These are phyloP conservation scores for Petrocephalus microphthalmus DNA, from an alignment of 2,113 vertebrate genomes.

Conservation along the genomic window DNA sequence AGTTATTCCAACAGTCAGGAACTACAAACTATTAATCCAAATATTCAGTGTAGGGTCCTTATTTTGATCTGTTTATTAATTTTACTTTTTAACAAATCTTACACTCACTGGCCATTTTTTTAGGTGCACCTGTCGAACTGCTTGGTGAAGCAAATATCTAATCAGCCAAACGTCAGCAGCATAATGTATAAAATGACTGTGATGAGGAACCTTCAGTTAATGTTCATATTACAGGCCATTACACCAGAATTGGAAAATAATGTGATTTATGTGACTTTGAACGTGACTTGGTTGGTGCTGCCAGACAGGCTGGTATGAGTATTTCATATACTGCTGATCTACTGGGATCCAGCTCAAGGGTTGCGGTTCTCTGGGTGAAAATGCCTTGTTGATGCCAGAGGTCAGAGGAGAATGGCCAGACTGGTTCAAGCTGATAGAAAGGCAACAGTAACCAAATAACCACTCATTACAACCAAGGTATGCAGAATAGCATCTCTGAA, in stretches of 20 bases:
- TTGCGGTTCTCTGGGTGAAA: not conserved
- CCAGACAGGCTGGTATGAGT: not conserved
- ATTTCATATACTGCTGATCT: not conserved
- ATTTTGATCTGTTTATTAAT: not conserved
- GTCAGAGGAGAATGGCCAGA: not conserved
- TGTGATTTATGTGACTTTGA: not conserved
- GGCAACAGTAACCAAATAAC: not conserved
- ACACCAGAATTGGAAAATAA: not conserved
- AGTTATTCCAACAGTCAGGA: not conserved
- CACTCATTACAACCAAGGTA: not conserved
- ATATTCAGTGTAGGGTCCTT: not conserved
- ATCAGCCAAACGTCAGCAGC: not conserved
- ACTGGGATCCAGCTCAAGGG: not conserved
- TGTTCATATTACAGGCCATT: not conserved
- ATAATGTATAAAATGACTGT: not conserved
- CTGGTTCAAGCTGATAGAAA: not conserved
- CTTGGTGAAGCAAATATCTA: not conserved
- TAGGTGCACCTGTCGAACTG: not conserved
- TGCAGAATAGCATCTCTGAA: not conserved
- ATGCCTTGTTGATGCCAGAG: not conserved
- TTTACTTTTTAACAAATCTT: not conserved
- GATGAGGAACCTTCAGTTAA: not conserved
- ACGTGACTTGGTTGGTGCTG: not conserved
- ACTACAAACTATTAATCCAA: not conserved
- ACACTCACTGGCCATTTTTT: not conserved